These are phyloP conservation scores for Anarhynchus alexandrinus DNA, from an alignment of 2,113 vertebrate genomes.

Conservation along the genomic window DNA sequence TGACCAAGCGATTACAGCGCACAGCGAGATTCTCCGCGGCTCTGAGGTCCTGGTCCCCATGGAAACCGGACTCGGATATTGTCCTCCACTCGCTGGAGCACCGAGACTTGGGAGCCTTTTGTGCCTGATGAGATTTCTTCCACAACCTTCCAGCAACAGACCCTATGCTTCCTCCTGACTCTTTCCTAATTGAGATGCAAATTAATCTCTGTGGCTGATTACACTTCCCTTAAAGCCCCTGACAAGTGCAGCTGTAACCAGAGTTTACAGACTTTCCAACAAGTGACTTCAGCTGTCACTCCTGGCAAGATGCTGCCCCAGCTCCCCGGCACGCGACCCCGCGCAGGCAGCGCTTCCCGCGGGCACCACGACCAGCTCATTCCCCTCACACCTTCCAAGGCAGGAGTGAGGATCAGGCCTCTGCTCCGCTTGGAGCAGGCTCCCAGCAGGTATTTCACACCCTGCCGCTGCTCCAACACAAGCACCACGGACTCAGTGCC, in stretches of 20 bases:
- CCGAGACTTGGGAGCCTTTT: constrained; percentile 78
- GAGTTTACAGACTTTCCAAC: constrained; percentile 83
- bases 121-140: constrained; percentile 87
- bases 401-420: neutral
- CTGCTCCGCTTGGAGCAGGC: rapidly evolving
- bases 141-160: constrained; percentile 77
- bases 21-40: constrained; percentile 72
- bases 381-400: neutral
- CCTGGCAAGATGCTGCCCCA: constrained; percentile 45
- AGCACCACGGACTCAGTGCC: rapidly evolving
- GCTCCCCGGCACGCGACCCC: neutral
- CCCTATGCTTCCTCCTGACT: constrained; percentile 78
- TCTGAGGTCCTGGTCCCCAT: constrained; percentile 84
- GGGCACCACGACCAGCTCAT: neutral
- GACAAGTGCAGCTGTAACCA: constrained; percentile 93
- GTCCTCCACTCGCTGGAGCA: constrained; percentile 81
- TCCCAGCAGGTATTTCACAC: neutral
- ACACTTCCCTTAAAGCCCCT: constrained; percentile 90
- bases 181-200: constrained; percentile 93
- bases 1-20: constrained; percentile 71
- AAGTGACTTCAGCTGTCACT: constrained; percentile 82
- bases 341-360: neutral
- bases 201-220: constrained; percentile 94
- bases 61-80: constrained; percentile 83
- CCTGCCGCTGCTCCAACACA: rapidly evolving